Evolutionary conservation across 1,140 invertebrate species (phyloP).

Genomic region (Campoletis sonorensis): DNA sequence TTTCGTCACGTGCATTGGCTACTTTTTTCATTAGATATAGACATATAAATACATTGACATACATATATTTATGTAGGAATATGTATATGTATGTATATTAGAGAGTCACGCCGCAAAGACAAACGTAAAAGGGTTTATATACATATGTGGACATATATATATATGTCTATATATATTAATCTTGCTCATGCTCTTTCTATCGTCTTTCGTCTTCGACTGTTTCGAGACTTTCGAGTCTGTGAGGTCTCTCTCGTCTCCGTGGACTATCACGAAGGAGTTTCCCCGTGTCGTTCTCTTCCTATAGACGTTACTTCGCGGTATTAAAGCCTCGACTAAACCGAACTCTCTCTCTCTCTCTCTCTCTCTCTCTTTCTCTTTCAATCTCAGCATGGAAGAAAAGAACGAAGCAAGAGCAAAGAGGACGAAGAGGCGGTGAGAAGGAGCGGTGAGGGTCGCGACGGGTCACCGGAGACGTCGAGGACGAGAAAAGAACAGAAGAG

Average conservation of each 20-base stretch:
- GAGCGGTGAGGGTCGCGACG: conserved; percentile 39
- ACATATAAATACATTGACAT: no score
- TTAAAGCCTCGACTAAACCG: not conserved
- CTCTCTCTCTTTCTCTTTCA: not conserved
- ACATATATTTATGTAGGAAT: not conserved
- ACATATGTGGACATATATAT: not conserved
- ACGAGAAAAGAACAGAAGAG: conserved; percentile 10
- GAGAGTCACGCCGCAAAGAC: not conserved
- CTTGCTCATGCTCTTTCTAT: not conserved
- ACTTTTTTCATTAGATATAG: not conserved
- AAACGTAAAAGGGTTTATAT: not conserved
- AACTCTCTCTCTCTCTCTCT: no score
- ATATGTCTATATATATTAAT: not conserved
- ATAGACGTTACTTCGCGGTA: not conserved
- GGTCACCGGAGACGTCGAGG: conserved; percentile 42
- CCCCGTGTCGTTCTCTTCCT: not conserved
- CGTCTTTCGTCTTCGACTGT: not conserved
- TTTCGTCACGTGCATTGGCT: conserved; percentile 11
- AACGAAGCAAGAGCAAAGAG: not conserved
- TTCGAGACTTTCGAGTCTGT: conserved; percentile 8
- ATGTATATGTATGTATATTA: not conserved
- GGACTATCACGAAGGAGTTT: conserved; percentile 20
- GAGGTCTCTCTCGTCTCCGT: not conserved
- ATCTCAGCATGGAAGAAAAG: not conserved
- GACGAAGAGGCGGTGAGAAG: conserved; percentile 15